These are phyloP conservation scores for Hemibagrus guttatus DNA, from an alignment of 2,797 vertebrate species.

Conservation along the genomic window DNA sequence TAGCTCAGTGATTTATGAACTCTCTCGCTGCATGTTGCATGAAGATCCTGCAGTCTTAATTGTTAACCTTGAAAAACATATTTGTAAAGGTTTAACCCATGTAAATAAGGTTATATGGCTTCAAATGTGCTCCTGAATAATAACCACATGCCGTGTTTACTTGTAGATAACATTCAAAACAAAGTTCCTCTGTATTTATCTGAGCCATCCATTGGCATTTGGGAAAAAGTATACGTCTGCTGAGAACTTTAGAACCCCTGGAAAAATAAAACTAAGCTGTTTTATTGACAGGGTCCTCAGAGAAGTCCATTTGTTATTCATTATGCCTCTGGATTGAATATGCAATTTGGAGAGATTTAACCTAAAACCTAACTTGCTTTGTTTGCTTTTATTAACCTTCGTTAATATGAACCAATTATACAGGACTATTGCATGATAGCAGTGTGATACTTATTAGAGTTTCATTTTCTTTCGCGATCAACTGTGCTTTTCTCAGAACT, in stretches of 20 bases:
- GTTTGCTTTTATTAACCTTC: not conserved
- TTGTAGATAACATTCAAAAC: not conserved
- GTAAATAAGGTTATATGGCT: not conserved
- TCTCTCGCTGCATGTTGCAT: conserved; percentile 7
- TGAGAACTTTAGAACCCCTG: not conserved
- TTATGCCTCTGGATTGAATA: not conserved
- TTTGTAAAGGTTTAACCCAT: conserved; percentile 12
- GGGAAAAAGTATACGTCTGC: not conserved
- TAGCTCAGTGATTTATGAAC: not conserved
- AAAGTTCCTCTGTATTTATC: not conserved
- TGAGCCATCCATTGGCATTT: no score
- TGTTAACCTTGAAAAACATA: conserved; percentile 2
- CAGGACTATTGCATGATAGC: not conserved
- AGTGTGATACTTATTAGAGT: not conserved
- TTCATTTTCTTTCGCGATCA: not conserved
- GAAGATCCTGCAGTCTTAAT: not conserved
- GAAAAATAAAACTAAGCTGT: not conserved
- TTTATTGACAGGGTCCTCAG: not conserved
- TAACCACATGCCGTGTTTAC: not conserved
- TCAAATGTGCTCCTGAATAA: not conserved
- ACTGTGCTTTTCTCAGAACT: not conserved
- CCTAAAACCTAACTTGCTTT: not conserved
- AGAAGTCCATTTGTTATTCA: not conserved
- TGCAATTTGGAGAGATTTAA: not conserved
- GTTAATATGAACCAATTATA: not conserved